Evolutionary conservation across 2,888 invertebrate genomes (phyloP).

Genomic region (Troides oblongomaculatus): DNA sequence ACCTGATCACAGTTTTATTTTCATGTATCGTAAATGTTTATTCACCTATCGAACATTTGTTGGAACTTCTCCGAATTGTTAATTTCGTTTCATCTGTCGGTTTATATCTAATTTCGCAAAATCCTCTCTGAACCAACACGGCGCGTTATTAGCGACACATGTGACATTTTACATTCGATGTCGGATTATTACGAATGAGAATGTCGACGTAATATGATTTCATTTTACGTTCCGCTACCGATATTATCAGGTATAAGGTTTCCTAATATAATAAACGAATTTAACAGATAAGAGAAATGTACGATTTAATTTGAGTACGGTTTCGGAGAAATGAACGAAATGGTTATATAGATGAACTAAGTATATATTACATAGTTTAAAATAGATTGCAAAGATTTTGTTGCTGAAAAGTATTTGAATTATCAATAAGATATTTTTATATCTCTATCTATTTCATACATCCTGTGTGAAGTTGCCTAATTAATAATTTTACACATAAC

Average conservation of each 20-base stretch:
- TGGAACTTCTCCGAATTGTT: background rate
- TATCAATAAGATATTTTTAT: too few relatives aligned
- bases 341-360: too few relatives aligned
- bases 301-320: background rate
- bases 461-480: too few relatives aligned
- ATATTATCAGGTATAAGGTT: background rate
- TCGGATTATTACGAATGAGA: conserved; percentile 12
- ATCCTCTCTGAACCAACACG: background rate
- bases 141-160: conserved; percentile 4
- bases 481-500: too few relatives aligned
- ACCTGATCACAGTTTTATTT: too few relatives aligned
- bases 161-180: conserved; percentile 6
- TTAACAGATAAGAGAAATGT: background rate
- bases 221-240: background rate
- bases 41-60: background rate
- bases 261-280: background rate
- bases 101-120: conserved; percentile 4
- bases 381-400: too few relatives aligned
- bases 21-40: too few relatives aligned
- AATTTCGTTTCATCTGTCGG: background rate
- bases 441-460: too few relatives aligned
- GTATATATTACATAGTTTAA: too few relatives aligned
- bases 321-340: background rate
- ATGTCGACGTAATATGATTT: conserved; percentile 4
- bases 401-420: too few relatives aligned